Evolutionary conservation across 2,888 invertebrate genomes (phyloP).

Genomic region (Capitulum mitella): DNA sequence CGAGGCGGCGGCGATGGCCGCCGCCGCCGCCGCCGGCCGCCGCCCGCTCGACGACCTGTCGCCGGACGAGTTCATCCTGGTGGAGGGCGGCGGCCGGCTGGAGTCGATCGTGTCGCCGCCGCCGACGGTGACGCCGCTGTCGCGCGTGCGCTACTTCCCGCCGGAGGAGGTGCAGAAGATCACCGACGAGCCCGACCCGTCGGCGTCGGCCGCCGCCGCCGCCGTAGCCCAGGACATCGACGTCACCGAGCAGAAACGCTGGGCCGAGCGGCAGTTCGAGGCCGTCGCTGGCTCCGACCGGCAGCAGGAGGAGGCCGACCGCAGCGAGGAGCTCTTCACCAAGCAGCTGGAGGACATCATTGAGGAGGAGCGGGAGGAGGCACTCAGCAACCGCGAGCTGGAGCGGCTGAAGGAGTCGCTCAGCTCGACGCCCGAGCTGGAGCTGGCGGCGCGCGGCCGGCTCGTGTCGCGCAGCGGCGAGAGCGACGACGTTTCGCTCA

Average conservation of each 20-base stretch:
- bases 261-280: slow-evolving; percentile 85
- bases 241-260: slow-evolving; percentile 55
- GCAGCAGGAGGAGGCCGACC: slow-evolving; percentile 40
- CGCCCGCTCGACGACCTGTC: neutral
- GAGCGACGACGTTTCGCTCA: slow-evolving; percentile 84
- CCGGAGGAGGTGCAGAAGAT: slow-evolving; percentile 18
- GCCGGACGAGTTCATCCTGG: slow-evolving; percentile 6
- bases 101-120: slow-evolving; percentile 8
- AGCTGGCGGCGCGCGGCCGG: slow-evolving; percentile 71
- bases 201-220: neutral
- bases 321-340: slow-evolving; percentile 3
- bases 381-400: slow-evolving; percentile 58
- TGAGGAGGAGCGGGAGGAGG: slow-evolving; percentile 68
- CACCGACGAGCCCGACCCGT: neutral
- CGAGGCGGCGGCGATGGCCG: neutral
- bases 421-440: slow-evolving; percentile 87
- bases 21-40: neutral
- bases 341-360: slow-evolving; percentile 47
- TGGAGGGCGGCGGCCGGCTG: neutral
- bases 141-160: slow-evolving; percentile 5
- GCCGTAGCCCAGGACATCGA: neutral
- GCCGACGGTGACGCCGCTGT: neutral
- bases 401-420: slow-evolving; percentile 70
- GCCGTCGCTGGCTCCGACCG: slow-evolving; percentile 49
- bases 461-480: slow-evolving; percentile 75